Evolutionary conservation across 92 coral and sea anemone genomes (phyloP).

Genomic region (Heteractis magnifica): DNA sequence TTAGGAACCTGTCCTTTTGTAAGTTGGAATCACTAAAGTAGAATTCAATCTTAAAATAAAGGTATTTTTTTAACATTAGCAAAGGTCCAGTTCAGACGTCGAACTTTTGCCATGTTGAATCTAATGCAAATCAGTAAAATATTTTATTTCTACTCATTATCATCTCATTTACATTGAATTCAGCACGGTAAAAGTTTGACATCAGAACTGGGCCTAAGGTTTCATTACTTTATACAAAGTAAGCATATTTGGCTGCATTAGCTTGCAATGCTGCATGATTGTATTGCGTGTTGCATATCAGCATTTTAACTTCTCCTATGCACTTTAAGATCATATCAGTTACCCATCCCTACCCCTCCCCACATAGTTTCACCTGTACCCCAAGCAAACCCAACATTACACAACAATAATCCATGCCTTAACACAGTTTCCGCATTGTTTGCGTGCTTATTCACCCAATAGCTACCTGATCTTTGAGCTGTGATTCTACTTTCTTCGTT

Average conservation of each 20-base stretch:
- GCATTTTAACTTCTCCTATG: too few species aligned
- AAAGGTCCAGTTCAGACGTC: not conserved
- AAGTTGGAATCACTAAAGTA: constrained; percentile 94
- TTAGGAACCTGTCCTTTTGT: constrained; percentile 89
- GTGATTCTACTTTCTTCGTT: constrained; percentile 66
- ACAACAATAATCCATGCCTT: not conserved
- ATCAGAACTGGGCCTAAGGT: too few species aligned
- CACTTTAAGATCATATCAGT: not conserved
- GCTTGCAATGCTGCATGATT: too few species aligned
- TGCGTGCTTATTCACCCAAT: not conserved
- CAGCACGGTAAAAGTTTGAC: too few species aligned
- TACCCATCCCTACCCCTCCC: not conserved
- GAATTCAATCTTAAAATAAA: constrained; percentile 68
- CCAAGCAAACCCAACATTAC: not conserved
- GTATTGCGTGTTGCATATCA: not conserved
- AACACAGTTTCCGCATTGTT: not conserved
- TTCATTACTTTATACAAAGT: too few species aligned
- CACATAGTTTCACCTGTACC: not conserved
- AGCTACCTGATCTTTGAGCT: constrained; percentile 80
- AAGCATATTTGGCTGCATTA: too few species aligned
- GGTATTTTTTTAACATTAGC: not conserved
- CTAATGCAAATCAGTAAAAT: too few species aligned
- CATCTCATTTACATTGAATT: too few species aligned
- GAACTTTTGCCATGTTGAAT: too few species aligned
- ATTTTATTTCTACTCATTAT: too few species aligned